phyloP scores from a whole-genome alignment of 2,888 invertebrate species.

The Eurytoma californica region DNA sequence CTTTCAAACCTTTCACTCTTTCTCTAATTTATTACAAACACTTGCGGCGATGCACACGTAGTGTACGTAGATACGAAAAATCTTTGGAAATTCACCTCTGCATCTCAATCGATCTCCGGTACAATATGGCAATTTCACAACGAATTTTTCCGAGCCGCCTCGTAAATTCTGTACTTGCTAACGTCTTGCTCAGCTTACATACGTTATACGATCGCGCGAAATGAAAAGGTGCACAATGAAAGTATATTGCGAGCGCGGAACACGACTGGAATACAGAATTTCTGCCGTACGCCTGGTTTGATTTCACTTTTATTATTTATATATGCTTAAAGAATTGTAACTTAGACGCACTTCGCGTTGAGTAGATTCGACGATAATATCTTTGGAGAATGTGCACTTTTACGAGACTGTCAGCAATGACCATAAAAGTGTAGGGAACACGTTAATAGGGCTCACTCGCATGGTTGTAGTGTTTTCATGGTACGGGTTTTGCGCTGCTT shows the following conservation, averaged over 20 bases:
- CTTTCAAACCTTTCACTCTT: not conserved
- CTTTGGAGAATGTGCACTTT: too few relatives aligned
- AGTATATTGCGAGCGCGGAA: conserved; percentile 22
- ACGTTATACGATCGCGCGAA: not conserved
- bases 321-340: conserved; percentile 11
- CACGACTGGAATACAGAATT: not conserved
- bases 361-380: too few relatives aligned
- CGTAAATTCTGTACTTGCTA: not conserved
- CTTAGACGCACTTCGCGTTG: not conserved
- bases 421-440: conserved; percentile 40
- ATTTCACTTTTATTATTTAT: conserved; percentile 52
- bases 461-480: not conserved
- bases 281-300: conserved; percentile 6
- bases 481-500: not conserved
- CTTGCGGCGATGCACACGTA: too few relatives aligned
- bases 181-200: not conserved
- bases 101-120: conserved; percentile 30
- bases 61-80: not conserved
- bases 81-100: conserved; percentile 23
- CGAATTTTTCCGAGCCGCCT: conserved; percentile 1
- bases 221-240: conserved; percentile 29
- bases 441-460: conserved; percentile 6
- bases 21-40: too few relatives aligned
- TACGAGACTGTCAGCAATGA: not conserved
- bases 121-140: conserved; percentile 37